Evolutionary conservation across 2,113 vertebrate species (phyloP).

Genomic region (Macaca mulatta): DNA sequence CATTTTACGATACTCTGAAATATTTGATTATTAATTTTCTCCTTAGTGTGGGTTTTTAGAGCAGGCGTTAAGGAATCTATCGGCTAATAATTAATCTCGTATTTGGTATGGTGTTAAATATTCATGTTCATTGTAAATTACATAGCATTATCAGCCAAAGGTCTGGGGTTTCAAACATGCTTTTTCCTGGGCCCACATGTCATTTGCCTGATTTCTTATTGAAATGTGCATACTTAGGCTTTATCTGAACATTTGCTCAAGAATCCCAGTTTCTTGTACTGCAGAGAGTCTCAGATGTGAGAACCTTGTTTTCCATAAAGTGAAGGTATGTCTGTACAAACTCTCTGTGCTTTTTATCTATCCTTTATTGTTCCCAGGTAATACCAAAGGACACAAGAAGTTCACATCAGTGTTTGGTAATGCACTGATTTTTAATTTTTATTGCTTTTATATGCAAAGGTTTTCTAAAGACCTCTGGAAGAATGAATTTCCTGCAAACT

Average conservation of each 20-base stretch:
- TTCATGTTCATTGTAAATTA: constrained; percentile 64
- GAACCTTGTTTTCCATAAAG: not conserved
- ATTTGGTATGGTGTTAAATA: constrained; percentile 54
- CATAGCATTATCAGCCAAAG: not conserved
- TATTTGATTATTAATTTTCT: constrained; percentile 59
- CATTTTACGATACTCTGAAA: constrained; percentile 49
- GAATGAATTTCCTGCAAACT: not conserved
- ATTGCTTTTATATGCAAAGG: not conserved
- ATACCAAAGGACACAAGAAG: not conserved
- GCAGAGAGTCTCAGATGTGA: not conserved
- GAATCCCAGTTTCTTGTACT: not conserved
- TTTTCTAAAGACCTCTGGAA: not conserved
- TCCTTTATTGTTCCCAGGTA: not conserved
- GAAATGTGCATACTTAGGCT: not conserved
- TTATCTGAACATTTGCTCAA: not conserved
- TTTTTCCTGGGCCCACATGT: not conserved
- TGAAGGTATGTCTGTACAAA: not conserved
- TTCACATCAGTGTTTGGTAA: not conserved
- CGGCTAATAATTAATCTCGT: constrained; percentile 59
- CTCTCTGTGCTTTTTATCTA: not conserved
- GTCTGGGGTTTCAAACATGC: not conserved
- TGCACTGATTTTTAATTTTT: not conserved
- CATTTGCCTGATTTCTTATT: not conserved
- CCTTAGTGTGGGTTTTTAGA: constrained; percentile 50
- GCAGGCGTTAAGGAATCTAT: constrained; percentile 44